A percentile compares a stretch with the other conserved stretches of the same genome.
These are phyloP conservation scores for Fulica atra DNA, from an alignment of 2,113 vertebrate genomes.

Conservation along the genomic window DNA sequence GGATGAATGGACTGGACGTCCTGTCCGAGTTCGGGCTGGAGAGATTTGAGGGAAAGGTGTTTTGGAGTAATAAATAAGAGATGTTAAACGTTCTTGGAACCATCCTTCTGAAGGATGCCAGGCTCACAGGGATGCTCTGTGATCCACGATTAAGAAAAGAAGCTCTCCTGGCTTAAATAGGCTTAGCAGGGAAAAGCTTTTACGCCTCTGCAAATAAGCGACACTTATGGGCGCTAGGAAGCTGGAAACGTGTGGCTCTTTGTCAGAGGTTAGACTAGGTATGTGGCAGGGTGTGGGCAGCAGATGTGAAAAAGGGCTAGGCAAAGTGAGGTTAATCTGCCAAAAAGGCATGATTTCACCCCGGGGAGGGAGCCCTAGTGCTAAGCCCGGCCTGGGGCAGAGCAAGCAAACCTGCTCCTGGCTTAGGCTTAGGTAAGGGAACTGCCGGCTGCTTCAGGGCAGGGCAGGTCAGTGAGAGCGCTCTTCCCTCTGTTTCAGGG, in stretches of 20 bases:
- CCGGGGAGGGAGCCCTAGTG: not conserved
- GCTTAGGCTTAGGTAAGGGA: not conserved
- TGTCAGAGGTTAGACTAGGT: rapidly evolving
- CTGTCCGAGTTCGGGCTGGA: rapidly evolving
- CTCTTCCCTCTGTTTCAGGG: slow-evolving; percentile 68
- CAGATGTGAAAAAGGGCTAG: not conserved
- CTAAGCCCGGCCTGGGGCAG: not conserved
- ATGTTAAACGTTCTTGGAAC: not conserved
- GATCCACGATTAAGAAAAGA: slow-evolving; percentile 24
- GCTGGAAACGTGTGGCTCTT: not conserved
- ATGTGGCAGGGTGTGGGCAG: not conserved
- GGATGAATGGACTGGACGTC: not conserved
- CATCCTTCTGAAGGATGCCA: not conserved
- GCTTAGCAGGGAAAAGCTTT: not conserved
- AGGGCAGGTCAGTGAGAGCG: not conserved
- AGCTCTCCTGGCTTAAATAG: slow-evolving; percentile 22
- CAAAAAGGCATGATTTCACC: not conserved
- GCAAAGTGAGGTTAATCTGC: not conserved
- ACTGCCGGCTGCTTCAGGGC: rapidly evolving
- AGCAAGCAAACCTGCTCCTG: rapidly evolving
- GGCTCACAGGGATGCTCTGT: not conserved
- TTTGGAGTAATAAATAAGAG: not conserved
- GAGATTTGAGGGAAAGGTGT: not conserved
- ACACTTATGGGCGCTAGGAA: rapidly evolving
- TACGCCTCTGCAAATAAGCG: not conserved